Percentiles rank a stretch among this genome's conserved stretches.
Conservation (phyloP, 2,888 invertebrate species). For the Tenthredo mesomela region DNA sequence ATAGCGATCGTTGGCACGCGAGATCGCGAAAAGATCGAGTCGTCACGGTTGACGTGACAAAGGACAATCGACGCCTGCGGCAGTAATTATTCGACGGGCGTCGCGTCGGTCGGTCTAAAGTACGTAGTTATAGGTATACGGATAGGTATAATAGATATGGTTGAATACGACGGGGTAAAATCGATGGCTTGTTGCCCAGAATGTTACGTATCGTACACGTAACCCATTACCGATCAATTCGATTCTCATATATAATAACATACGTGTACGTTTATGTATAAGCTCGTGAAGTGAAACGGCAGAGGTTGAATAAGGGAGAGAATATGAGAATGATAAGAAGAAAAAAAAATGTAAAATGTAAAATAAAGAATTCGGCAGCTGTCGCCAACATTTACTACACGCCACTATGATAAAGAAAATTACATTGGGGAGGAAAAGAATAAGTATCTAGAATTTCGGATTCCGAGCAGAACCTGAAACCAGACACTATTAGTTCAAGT, state of each 20-base stretch:
- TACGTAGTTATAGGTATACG: constrained; percentile 37
- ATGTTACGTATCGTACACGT: constrained; percentile 31
- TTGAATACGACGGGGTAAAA: constrained; percentile 9
- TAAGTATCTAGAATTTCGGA: constrained; percentile 60
- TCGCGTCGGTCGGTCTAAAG: constrained; percentile 26
- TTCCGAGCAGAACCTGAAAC: constrained; percentile 59
- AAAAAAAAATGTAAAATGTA: neutral
- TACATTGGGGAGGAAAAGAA: constrained; percentile 22
- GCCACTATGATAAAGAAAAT: constrained; percentile 34
- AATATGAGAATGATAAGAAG: neutral
- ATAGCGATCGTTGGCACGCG: constrained; percentile 35
- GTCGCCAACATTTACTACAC: constrained; percentile 32
- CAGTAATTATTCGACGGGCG: constrained; percentile 30
- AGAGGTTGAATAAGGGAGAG: neutral
- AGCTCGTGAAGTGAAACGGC: neutral
- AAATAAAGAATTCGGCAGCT: constrained; percentile 40
- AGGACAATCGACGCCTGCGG: constrained; percentile 34
- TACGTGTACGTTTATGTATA: neutral
- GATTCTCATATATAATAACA: neutral
- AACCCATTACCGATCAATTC: constrained; percentile 25
- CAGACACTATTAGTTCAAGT: constrained; percentile 65
- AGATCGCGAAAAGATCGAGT: constrained; percentile 44
- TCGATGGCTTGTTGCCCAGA: constrained; percentile 7
- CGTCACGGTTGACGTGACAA: constrained; percentile 48
- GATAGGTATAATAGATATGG: constrained; percentile 19